Evolutionary conservation across 2,888 invertebrate species (phyloP).

Genomic region (Amorpha juglandis): DNA sequence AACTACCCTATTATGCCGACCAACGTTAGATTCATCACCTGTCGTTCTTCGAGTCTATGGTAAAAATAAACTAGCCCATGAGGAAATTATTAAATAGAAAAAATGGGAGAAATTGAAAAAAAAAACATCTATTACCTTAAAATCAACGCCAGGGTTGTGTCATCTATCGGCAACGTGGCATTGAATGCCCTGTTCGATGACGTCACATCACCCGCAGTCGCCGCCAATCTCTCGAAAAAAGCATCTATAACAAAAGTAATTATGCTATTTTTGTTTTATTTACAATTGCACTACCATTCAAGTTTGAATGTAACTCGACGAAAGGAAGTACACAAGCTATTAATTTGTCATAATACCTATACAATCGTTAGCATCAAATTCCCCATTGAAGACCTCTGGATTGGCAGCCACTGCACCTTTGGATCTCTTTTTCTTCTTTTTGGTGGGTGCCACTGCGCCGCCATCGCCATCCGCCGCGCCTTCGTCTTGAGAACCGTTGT

Average conservation of each 20-base stretch:
- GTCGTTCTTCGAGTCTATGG: too few species aligned
- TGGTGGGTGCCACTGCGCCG: conserved; percentile 45
- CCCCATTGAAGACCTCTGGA: conserved; percentile 73
- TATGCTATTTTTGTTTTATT: too few species aligned
- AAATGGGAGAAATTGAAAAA: too few species aligned
- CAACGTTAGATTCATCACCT: too few species aligned
- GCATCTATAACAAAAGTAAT: conserved; percentile 68
- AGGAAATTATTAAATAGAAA: neutral
- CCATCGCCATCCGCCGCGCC: conserved; percentile 58
- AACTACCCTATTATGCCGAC: too few species aligned
- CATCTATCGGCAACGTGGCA: conserved; percentile 82
- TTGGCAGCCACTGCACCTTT: conserved; percentile 71
- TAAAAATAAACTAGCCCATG: too few species aligned
- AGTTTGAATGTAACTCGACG: too few species aligned
- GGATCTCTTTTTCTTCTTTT: conserved; percentile 73
- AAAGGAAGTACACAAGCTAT: too few species aligned
- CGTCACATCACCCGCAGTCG: conserved; percentile 85
- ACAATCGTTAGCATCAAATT: conserved; percentile 73
- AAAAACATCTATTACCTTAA: too few species aligned
- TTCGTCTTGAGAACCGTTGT: conserved; percentile 58
- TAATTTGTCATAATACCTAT: conserved; percentile 55
- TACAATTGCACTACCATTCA: neutral
- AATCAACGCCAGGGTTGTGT: conserved; percentile 69
- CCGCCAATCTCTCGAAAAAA: conserved; percentile 85
- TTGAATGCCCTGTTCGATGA: conserved; percentile 85